A percentile compares a stretch with the other conserved stretches of the same genome.
phyloP scores from a whole-genome alignment of 2,113 vertebrate species.

The Piprites chloris region DNA sequence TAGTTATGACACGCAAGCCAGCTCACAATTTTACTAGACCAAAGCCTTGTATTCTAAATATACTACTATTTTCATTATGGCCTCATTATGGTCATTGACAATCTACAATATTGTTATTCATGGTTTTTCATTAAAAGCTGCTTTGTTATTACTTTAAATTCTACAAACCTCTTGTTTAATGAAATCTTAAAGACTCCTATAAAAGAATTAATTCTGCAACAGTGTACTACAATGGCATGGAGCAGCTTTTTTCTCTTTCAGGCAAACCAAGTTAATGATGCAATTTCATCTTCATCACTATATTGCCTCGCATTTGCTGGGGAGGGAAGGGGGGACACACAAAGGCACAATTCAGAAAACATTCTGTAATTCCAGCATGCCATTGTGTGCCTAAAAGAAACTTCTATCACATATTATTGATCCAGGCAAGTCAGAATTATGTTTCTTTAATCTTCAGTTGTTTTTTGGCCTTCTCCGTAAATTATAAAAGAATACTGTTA shows the following conservation, averaged over 20 bases:
- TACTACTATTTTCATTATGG: background rate
- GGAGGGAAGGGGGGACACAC: background rate
- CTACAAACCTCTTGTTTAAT: background rate
- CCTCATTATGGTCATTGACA: background rate
- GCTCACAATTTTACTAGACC: background rate
- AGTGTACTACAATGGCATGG: background rate
- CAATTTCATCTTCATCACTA: background rate
- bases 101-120: background rate
- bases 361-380: background rate
- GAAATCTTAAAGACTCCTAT: background rate
- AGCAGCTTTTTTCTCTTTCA: background rate
- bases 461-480: background rate
- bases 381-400: constrained; percentile 33
- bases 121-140: background rate
- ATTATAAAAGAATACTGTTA: background rate
- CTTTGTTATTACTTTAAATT: background rate
- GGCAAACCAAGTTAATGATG: background rate
- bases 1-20: background rate
- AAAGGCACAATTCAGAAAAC: background rate
- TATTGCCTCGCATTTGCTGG: background rate
- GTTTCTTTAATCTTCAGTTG: background rate
- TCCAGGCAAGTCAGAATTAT: background rate
- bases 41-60: background rate
- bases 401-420: background rate
- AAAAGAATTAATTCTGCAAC: background rate